A percentile compares a stretch with the other conserved stretches of the same genome.
phyloP scores from a whole-genome alignment of 2,113 vertebrate species.

The Dipodomys spectabilis region DNA sequence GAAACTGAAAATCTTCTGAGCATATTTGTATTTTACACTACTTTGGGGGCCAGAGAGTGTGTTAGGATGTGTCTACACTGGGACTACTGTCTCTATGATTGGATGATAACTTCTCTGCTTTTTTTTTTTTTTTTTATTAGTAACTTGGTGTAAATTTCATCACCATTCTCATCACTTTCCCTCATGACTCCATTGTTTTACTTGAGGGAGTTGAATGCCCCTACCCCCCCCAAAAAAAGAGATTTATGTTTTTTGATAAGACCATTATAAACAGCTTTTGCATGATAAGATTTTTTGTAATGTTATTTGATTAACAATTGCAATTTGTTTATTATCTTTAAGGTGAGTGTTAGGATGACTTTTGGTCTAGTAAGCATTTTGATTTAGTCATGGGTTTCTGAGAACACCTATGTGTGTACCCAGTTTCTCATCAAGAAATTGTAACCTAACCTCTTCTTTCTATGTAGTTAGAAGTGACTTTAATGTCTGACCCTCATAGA shows the following conservation, averaged over 20 bases:
- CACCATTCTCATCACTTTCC: background rate
- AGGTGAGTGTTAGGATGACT: background rate
- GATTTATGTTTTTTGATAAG: background rate
- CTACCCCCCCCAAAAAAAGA: background rate
- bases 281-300: background rate
- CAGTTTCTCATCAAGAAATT: background rate
- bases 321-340: background rate
- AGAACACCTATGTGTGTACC: background rate
- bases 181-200: background rate
- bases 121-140: no score
- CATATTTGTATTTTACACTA: background rate
- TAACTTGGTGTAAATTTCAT: background rate
- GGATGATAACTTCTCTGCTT: background rate
- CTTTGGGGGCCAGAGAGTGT: background rate
- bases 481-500: constrained; percentile 4
- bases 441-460: background rate
- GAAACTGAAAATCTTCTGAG: background rate
- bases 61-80: background rate
- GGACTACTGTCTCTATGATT: background rate
- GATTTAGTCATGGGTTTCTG: background rate
- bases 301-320: background rate
- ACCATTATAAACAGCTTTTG: background rate
- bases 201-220: background rate
- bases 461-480: background rate
- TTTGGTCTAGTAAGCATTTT: background rate